Conservation (phyloP, 2,797 vertebrate species). For the Megaceryle alcyon region DNA sequence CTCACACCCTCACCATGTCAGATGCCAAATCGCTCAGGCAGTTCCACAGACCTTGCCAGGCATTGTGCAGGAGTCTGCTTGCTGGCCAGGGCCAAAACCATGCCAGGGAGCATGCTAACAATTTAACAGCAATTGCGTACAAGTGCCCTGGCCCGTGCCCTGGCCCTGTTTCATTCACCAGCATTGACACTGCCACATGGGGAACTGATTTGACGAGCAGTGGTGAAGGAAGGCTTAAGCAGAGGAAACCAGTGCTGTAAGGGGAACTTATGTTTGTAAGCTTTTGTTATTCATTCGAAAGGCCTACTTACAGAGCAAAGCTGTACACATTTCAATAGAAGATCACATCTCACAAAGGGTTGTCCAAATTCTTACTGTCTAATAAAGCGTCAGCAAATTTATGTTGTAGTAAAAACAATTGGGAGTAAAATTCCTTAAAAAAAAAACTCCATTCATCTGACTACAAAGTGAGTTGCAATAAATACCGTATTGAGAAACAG, state of each 20-base stretch:
- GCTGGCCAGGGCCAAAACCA: rapidly evolving
- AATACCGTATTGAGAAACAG: constrained; percentile 63
- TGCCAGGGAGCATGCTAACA: neutral
- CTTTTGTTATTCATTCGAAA: constrained; percentile 8
- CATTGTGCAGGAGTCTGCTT: neutral
- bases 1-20: neutral
- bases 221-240: neutral
- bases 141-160: neutral
- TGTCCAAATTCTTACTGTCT: constrained; percentile 57
- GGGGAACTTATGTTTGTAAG: neutral
- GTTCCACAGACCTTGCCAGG: neutral
- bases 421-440: constrained; percentile 70
- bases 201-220: neutral
- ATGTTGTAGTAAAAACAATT: constrained; percentile 77
- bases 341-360: constrained; percentile 61
- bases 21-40: neutral
- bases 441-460: constrained; percentile 71
- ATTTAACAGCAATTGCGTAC: neutral
- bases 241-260: neutral
- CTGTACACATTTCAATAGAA: constrained; percentile 26
- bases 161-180: neutral
- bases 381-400: constrained; percentile 75
- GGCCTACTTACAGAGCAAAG: neutral
- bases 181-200: neutral
- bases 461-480: constrained; percentile 75